A percentile compares a stretch with the other conserved stretches of the same genome.
Evolutionary conservation across 2,113 vertebrate species (phyloP).

Genomic region (Rostratula benghalensis): DNA sequence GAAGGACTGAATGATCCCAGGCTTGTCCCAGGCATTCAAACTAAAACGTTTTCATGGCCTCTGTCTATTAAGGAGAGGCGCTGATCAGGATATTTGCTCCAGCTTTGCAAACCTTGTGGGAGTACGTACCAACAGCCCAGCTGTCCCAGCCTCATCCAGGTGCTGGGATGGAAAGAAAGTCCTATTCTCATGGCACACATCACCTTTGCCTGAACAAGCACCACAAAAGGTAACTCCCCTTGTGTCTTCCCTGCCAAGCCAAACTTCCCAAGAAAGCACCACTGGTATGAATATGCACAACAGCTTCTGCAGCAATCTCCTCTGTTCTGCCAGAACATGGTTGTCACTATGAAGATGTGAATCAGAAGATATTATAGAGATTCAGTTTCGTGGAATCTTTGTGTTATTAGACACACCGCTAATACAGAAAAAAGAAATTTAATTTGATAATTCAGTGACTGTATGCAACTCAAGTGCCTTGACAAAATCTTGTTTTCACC

Average conservation of each 20-base stretch:
- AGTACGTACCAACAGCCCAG: not conserved
- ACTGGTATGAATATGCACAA: not conserved
- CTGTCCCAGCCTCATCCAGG: not conserved
- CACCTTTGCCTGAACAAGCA: not conserved
- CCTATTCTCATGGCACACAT: not conserved
- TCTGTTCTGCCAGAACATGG: not conserved
- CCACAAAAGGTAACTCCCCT: not conserved
- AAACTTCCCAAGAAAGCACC: not conserved
- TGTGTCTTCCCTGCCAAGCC: not conserved
- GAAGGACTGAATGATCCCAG: not conserved
- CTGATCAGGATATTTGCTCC: not conserved
- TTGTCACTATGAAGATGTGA: not conserved
- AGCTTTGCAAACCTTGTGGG: not conserved
- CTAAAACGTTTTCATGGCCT: not conserved
- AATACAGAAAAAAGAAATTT: constrained; percentile 16
- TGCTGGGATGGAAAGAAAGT: not conserved
- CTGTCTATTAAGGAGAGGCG: not conserved
- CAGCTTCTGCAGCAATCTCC: not conserved
- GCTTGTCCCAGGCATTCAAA: not conserved
- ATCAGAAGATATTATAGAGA: not conserved
- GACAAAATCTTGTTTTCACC: constrained; percentile 5
- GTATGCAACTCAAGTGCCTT: not conserved
- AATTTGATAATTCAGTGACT: not conserved
- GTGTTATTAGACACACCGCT: not conserved
- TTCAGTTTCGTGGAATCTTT: not conserved